Evolutionary conservation across 2,888 invertebrate genomes (phyloP).

Genomic region (Cylindroiulus punctatus): DNA sequence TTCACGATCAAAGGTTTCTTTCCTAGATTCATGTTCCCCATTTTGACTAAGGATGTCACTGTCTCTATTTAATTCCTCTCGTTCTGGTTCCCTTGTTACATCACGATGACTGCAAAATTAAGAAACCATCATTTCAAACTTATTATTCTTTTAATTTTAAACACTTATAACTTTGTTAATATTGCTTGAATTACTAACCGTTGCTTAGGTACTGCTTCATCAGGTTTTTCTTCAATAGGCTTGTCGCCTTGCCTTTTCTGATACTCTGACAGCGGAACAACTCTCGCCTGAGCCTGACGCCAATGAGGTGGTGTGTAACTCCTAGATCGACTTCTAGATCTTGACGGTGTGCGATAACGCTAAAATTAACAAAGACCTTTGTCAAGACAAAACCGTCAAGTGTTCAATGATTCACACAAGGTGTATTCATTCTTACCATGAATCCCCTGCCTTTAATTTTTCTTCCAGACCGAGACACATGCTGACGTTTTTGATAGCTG

Average conservation of each 20-base stretch:
- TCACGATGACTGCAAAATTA: slow-evolving; percentile 25
- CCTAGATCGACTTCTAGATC: slow-evolving; percentile 77
- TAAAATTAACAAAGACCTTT: slow-evolving; percentile 64
- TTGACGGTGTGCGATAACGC: slow-evolving; percentile 87
- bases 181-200: background rate
- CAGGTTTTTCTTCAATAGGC: slow-evolving; percentile 53
- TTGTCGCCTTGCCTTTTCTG: slow-evolving; percentile 70
- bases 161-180: background rate
- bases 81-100: background rate
- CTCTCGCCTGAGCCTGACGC: slow-evolving; percentile 86
- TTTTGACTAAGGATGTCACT: slow-evolving; percentile 44
- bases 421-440: slow-evolving; percentile 71
- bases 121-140: background rate
- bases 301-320: slow-evolving; percentile 95
- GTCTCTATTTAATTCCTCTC: slow-evolving; percentile 37
- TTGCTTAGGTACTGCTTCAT: slow-evolving; percentile 9
- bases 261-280: slow-evolving; percentile 83
- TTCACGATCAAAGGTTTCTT: slow-evolving; percentile 55
- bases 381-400: background rate
- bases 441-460: slow-evolving; percentile 76
- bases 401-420: background rate
- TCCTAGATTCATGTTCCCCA: slow-evolving; percentile 53
- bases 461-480: slow-evolving; percentile 66
- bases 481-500: slow-evolving; percentile 58
- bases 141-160: background rate